A percentile compares a stretch with the other conserved stretches of the same genome.
Conservation (phyloP, 2,888 invertebrate genomes). For the Rhogogaster chlorosoma region DNA sequence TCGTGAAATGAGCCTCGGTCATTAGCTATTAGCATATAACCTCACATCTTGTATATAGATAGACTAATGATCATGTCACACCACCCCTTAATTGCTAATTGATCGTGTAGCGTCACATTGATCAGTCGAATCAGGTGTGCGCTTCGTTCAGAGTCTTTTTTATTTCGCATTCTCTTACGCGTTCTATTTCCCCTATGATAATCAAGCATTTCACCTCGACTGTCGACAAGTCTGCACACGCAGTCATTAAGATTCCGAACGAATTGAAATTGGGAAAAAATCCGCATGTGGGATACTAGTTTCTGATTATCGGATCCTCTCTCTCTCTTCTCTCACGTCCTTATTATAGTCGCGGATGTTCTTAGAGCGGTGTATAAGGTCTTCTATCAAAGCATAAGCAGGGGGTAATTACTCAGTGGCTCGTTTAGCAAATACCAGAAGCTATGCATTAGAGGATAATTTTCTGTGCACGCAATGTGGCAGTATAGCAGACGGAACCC, state of each 20-base stretch:
- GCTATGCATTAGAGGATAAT: constrained; percentile 41
- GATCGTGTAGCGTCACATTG: constrained; percentile 57
- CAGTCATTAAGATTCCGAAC: not conserved
- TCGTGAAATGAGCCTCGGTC: constrained; percentile 47
- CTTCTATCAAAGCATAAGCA: not conserved
- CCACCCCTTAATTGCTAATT: constrained; percentile 71
- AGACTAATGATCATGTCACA: constrained; percentile 70
- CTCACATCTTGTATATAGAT: constrained; percentile 55
- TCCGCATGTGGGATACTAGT: not conserved
- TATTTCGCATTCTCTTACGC: not conserved
- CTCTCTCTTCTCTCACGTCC: not conserved
- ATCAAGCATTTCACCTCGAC: not conserved
- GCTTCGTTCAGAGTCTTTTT: not conserved
- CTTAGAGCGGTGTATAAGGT: not conserved
- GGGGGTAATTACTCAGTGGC: constrained; percentile 41
- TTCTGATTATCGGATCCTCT: not conserved
- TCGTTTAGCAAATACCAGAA: constrained; percentile 49
- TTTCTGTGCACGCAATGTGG: constrained; percentile 31
- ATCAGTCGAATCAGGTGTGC: constrained; percentile 25
- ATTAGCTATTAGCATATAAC: constrained; percentile 56
- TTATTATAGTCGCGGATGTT: not conserved
- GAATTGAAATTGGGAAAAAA: not conserved
- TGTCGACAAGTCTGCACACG: not conserved
- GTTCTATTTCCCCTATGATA: not conserved
- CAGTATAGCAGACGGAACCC: not conserved